Evolutionary conservation across 1,140 invertebrate species (phyloP), one percentile per base, ranked within the genome.

Genomic region (Drosophila cardini): DNA sequence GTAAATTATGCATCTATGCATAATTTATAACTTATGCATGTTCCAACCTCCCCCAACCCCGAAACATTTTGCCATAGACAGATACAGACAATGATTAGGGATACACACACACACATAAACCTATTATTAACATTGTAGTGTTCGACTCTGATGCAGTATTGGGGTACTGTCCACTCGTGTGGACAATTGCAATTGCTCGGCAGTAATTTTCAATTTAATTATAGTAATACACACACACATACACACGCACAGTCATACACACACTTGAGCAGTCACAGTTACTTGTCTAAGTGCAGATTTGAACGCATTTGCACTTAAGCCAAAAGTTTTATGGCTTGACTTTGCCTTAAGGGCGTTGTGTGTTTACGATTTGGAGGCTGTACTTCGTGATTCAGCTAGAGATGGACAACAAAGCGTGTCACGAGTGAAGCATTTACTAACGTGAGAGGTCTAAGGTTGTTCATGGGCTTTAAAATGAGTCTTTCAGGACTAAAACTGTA

Each of bases 141-240:
- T 13, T 10, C 55, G 21, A 43, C 38, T 38, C 55, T 57, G 38
- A 5, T 55, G 26, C 30, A 36, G 42, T 16, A 36, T 43, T 40
- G 40, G 48, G 32, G 32, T 32, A 60, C 58, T 76, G 80, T 73
- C 79, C 83, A 86, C 56, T 89, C 84, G 83, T 78, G 68, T 86
- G 83, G 83, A 86, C 83, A 86, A 86, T 86, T 86, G 83, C 83
- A 86, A 87, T 87, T 87, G 83, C 83, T 87, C 71, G 83, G 79
- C 83, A 89, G 83, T 87, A 87, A 87, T 87, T 87, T 83, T 89
- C 84, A 89, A 89, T 87, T 87, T 87, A 87, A 87, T 87, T 87
- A 87, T 87, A 89, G 83, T 80, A 83, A 87, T 87, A 87, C 84
- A 78, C 72, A 78, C 65, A 46, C 50, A 52, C 60, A 71, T 57